These are phyloP conservation scores for Phrynocephalus vlangalii DNA, from an alignment of 2,797 vertebrate genomes.

Conservation along the genomic window DNA sequence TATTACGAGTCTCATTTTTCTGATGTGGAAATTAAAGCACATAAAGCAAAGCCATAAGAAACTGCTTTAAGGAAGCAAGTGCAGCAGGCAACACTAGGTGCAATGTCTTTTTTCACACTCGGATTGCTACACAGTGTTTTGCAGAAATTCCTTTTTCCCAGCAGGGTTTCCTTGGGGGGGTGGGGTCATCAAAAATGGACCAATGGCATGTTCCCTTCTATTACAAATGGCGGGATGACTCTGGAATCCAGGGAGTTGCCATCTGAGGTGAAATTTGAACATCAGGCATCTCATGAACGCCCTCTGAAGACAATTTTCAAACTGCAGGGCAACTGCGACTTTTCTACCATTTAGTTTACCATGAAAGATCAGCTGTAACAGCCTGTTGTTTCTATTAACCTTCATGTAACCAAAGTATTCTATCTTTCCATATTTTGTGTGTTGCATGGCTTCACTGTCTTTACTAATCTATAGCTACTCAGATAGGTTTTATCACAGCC, in stretches of 20 bases:
- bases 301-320: neutral
- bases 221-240: neutral
- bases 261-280: neutral
- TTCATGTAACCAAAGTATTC: too few relatives aligned
- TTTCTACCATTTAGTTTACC: too few relatives aligned
- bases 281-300: neutral
- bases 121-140: neutral
- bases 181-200: neutral
- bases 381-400: too few relatives aligned
- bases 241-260: neutral
- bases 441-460: too few relatives aligned
- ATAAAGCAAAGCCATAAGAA: neutral
- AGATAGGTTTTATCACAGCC: too few relatives aligned
- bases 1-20: neutral
- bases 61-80: conserved; percentile 12
- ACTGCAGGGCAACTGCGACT: too few relatives aligned
- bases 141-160: neutral
- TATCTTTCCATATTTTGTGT: too few relatives aligned
- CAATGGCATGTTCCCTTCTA: neutral
- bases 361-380: too few relatives aligned
- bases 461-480: too few relatives aligned
- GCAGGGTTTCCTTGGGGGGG: neutral
- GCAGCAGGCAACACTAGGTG: neutral
- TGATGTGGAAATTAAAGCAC: neutral
- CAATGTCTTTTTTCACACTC: neutral